phyloP scores from a whole-genome alignment of 2,113 vertebrate genomes.

The Hippolais icterina region DNA sequence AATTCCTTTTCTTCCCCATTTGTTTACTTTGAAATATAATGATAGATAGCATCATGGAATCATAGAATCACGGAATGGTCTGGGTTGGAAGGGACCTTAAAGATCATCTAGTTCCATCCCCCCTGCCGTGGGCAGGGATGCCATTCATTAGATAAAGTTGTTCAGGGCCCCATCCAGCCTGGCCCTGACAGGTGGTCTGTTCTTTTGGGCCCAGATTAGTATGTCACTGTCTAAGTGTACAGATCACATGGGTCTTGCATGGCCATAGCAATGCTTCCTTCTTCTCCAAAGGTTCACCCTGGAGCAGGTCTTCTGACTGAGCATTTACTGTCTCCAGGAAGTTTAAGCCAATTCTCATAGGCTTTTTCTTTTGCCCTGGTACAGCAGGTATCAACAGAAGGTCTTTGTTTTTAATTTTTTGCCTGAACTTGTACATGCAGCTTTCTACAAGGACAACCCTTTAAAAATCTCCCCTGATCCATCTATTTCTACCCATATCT shows the following conservation, averaged over 20 bases:
- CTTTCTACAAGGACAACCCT: not conserved
- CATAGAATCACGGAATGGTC: not conserved
- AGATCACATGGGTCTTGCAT: not conserved
- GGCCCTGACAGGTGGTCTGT: not conserved
- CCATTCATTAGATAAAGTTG: not conserved
- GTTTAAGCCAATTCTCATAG: not conserved
- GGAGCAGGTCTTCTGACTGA: not conserved
- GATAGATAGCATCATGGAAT: not conserved
- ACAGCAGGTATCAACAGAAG: not conserved
- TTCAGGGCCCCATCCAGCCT: not conserved
- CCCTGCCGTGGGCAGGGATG: not conserved
- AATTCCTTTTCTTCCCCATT: not conserved
- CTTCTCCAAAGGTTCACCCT: not conserved
- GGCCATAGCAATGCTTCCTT: not conserved
- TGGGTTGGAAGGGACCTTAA: not conserved
- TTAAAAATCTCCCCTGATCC: not conserved
- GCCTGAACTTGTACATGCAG: not conserved
- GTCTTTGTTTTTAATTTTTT: not conserved
- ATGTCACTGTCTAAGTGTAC: not conserved
- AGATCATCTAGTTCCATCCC: not conserved
- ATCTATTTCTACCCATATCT: not conserved
- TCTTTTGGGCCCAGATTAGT: not conserved
- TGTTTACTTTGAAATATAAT: conserved; percentile 1
- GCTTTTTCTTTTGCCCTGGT: not conserved
- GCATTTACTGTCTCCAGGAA: conserved; percentile 15